Percentiles rank a stretch among this genome's conserved stretches.
Conservation (phyloP, 2,888 invertebrate genomes). For the Oscheius sp. region DNA sequence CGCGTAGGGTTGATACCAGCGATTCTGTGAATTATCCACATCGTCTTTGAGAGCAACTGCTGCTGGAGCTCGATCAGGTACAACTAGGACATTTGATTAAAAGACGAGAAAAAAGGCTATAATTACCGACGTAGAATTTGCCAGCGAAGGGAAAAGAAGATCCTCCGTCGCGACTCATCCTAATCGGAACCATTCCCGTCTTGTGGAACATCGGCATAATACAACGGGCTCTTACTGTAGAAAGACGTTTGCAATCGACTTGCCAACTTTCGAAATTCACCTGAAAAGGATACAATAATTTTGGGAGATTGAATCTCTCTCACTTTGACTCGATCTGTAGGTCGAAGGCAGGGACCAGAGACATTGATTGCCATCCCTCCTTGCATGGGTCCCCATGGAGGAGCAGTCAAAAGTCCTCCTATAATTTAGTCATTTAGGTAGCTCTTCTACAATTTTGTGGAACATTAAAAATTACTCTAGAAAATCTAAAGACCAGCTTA, state of each 20-base stretch:
- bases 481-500: neutral
- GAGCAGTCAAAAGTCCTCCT: slow-evolving; percentile 75
- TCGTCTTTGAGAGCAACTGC: slow-evolving; percentile 54
- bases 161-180: slow-evolving; percentile 69
- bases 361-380: slow-evolving; percentile 95
- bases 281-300: slow-evolving; percentile 15
- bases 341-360: slow-evolving; percentile 90
- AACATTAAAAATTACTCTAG: neutral
- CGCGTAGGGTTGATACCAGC: slow-evolving; percentile 59
- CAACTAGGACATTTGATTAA: slow-evolving; percentile 45
- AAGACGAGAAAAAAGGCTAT: neutral
- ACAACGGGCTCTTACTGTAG: slow-evolving; percentile 62
- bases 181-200: slow-evolving; percentile 63
- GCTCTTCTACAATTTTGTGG: too few relatives aligned
- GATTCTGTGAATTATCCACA: slow-evolving; percentile 53
- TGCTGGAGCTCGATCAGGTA: slow-evolving; percentile 52
- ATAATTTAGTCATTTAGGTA: too few relatives aligned
- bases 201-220: slow-evolving; percentile 69
- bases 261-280: slow-evolving; percentile 59
- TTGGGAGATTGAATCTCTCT: too few relatives aligned
- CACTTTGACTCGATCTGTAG: slow-evolving; percentile 78
- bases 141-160: slow-evolving; percentile 67
- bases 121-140: slow-evolving; percentile 62
- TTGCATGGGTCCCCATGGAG: slow-evolving; percentile 94
- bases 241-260: slow-evolving; percentile 56